Evolutionary conservation across 2,888 invertebrate genomes (phyloP).

Genomic region (Tetramorium bicarinatum): DNA sequence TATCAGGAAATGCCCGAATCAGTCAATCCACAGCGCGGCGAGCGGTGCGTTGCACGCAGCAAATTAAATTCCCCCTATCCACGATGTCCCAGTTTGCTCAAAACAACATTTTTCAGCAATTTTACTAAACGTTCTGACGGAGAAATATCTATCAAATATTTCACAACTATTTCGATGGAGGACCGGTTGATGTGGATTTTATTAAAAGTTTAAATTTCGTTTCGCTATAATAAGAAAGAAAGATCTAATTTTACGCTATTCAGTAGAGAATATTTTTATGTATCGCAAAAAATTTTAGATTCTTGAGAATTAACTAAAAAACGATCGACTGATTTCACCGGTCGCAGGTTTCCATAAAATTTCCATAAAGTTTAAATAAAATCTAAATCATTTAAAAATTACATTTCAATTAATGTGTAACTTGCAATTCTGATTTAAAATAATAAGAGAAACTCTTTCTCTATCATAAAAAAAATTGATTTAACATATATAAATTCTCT

Average conservation of each 20-base stretch:
- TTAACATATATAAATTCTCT: neutral
- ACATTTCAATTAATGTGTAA: neutral
- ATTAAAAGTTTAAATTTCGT: slow-evolving; percentile 12
- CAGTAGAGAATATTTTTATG: neutral
- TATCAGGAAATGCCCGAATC: slow-evolving; percentile 49
- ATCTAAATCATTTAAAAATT: neutral
- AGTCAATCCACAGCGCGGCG: neutral
- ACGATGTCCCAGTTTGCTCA: neutral
- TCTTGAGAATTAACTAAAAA: neutral
- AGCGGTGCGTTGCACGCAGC: neutral
- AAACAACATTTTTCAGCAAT: slow-evolving; percentile 3
- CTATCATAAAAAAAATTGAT: neutral
- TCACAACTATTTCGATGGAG: slow-evolving; percentile 19
- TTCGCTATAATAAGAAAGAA: neutral
- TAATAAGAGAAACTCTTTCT: neutral
- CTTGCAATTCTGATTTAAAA: neutral
- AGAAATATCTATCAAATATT: slow-evolving; percentile 31
- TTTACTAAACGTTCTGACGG: neutral
- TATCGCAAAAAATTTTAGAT: neutral
- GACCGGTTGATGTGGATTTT: neutral
- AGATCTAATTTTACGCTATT: neutral
- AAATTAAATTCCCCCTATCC: slow-evolving; percentile 33
- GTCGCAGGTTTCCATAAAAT: neutral
- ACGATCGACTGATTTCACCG: neutral
- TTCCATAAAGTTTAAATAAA: too few species aligned